Base-by-base conservation (phyloP, 2,888 invertebrate genomes). In the Harpalus rufipes region DNA sequence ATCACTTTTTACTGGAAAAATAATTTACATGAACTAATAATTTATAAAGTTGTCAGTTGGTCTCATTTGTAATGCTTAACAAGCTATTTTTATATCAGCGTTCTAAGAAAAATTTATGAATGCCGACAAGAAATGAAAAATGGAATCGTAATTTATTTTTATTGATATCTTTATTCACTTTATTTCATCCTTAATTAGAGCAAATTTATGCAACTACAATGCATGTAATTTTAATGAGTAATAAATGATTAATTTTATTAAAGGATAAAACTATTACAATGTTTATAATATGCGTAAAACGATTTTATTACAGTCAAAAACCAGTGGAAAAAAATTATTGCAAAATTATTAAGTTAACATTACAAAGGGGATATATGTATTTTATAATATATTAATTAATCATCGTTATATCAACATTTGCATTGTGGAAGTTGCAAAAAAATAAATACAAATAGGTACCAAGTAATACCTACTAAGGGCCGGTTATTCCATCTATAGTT, bases 11-110 rank as follows among this genome's bases (percentile, higher is more conserved):
- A 68, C 68, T 39, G 14, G n/a, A 21, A 68, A 68, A 68, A 68
- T 39, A 32, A 68, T 68, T 68, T 68, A 68, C 68, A 68, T 68
- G 32, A 25, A n/a, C 68, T 68, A 39, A 68, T 68, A 68, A 68
- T 68, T 68, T 68, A 68, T 68, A 39, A 68, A 68, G 68, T 25
- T 68, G 68, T 68, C 68, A 68, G 68, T 68, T 4, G 32, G n/a
- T 68, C 68, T 21, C 68, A 68, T 68, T 68, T 68, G 68, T 68
- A 68, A 68, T 14, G 68, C 68, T 68, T 68, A 68, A 68, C 68
- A 68, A 68, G 68, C 32, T 39, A 39, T 68, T 68, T 68, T 68
- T 68, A 68, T 39, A 68, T 68, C 68, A 39, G n/a, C 32, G 68
- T 68, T 68, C 68, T 68, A n/a, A 32, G 68, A 68, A 51, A 68